Percentiles rank a stretch among this genome's conserved stretches.
phyloP scores from a whole-genome alignment of 2,797 vertebrate genomes.

The Numenius phaeopus region DNA sequence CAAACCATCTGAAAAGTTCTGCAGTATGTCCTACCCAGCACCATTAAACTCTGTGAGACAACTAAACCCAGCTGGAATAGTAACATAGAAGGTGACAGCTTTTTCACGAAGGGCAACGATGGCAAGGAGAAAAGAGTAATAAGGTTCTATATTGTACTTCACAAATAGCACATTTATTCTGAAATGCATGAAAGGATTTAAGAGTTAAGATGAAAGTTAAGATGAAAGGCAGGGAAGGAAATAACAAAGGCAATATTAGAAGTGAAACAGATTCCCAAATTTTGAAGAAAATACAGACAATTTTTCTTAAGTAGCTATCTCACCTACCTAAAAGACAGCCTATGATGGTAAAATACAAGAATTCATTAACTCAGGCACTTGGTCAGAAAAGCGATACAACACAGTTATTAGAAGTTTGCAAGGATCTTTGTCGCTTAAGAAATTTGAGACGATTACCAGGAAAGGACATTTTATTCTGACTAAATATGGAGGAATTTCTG shows the following conservation, averaged over 20 bases:
- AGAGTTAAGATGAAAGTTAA: not conserved
- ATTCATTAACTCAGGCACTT: not conserved
- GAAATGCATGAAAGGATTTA: not conserved
- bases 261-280: not conserved
- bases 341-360: not conserved
- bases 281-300: not conserved
- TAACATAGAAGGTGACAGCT: not conserved
- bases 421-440: not conserved
- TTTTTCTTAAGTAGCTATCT: not conserved
- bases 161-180: not conserved
- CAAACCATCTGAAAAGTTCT: not conserved
- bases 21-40: not conserved
- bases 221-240: not conserved
- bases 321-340: not conserved
- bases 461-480: not conserved
- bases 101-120: not conserved
- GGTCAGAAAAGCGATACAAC: not conserved
- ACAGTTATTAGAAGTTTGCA: not conserved
- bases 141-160: not conserved
- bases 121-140: not conserved
- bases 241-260: not conserved
- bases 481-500: not conserved
- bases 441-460: not conserved
- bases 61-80: not conserved
- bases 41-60: not conserved